Base-by-base conservation (phyloP, 2,888 invertebrate genomes). In the Plebejus anna region DNA sequence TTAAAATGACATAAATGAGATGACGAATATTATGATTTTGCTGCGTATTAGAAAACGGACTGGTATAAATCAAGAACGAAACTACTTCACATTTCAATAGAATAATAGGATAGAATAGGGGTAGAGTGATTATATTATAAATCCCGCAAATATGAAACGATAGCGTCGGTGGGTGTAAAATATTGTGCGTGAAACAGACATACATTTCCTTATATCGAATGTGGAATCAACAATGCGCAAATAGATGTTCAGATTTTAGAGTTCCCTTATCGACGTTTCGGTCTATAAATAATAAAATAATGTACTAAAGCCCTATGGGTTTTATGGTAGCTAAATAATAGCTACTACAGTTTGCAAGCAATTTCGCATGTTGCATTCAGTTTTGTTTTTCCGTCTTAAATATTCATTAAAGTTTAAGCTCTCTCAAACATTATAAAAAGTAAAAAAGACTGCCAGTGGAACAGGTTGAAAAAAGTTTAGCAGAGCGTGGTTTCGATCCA, bases 401-500 rank as follows among this genome's bases (percentile, higher is more conserved):
- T 32, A 32, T 32, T 32, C 32, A 2, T 38, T 38, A 38, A 38
- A 6, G 6, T 38, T 38, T 38, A 38, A 38, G 7, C 38, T 38
- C 38, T 5, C 38, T 38, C 5, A 38, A 38, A 38, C 38, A 38
- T 38, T 38, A 38, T 47, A 47, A 47, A 3, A 47, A 11, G 9
- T 47, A 16, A 55, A 55, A 55, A 55, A 55, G 16, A 47, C 9
- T 47, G 47, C 47, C 47, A 47, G 9, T 11, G 2, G 47, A 47
- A 47, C 47, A 9, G 47, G 47, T 47, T 0, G 47, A 47, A 47
- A 66, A 16, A 32, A 13, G 16, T 9, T 28, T 96, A 96, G 96
- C 96, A 96, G 96, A 96, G 96, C 96, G 96, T 96, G 96, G 96
- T 96, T 96, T 97, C 96, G 96, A 96, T 96, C 96, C 96, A 97